These are phyloP conservation scores for Athetis lepigone DNA, from an alignment of 2,888 invertebrate species.

Conservation along the genomic window DNA sequence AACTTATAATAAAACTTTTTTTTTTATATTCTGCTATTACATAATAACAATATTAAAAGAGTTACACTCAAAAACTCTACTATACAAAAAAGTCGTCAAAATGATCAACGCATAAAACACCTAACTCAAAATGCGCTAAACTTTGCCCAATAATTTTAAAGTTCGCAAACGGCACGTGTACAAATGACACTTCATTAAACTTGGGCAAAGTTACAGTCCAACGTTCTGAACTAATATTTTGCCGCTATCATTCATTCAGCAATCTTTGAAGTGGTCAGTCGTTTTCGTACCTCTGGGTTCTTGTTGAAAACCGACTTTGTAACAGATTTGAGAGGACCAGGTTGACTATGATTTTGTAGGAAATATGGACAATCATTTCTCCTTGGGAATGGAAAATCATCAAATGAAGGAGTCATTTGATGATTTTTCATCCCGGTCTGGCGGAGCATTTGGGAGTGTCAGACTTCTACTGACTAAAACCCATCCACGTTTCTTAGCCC, in stretches of 20 bases:
- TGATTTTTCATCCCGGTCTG: too few species aligned
- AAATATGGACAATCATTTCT: neutral
- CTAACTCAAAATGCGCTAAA: slow-evolving; percentile 16
- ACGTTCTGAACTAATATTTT: slow-evolving; percentile 44
- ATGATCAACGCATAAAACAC: neutral
- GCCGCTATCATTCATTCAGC: slow-evolving; percentile 36
- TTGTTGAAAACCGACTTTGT: slow-evolving; percentile 67
- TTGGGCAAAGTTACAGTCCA: slow-evolving; percentile 24
- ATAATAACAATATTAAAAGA: too few species aligned
- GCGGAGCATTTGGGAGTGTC: too few species aligned
- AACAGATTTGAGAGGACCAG: slow-evolving; percentile 61
- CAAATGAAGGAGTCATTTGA: too few species aligned
- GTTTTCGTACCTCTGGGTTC: slow-evolving; percentile 34
- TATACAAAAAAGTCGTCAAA: too few species aligned
- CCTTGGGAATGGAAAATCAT: too few species aligned
- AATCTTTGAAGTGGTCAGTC: slow-evolving; percentile 68
- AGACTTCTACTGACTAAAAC: too few species aligned
- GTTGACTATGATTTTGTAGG: slow-evolving; percentile 9
- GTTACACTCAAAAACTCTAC: too few species aligned
- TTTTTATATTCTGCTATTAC: too few species aligned
- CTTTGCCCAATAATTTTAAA: slow-evolving; percentile 25
- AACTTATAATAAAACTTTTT: too few species aligned
- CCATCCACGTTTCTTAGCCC: too few species aligned
- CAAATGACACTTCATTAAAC: slow-evolving; percentile 25
- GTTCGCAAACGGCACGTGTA: slow-evolving; percentile 10